Evolutionary conservation across 2,113 vertebrate species (phyloP), one percentile per base, ranked within the genome.

Genomic region (Butorides virescens): DNA sequence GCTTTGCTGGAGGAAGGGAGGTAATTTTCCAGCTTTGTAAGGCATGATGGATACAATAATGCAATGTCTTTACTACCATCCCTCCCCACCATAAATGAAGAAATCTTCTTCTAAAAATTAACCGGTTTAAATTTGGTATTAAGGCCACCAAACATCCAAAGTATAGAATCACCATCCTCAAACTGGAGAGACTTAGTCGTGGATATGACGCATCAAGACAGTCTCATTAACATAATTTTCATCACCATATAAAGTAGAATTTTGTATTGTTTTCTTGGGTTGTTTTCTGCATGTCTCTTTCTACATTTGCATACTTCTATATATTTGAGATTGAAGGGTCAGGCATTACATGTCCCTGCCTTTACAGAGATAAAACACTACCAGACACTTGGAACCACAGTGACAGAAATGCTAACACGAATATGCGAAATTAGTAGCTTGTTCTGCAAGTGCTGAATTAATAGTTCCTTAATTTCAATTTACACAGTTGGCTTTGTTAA

Each of bases 381-480:
- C 32, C 18, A 58, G 68, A 50, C 29, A 26, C 39, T 42, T 88
- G 74, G 29, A 86, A 70, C 32, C 30, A 47, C 47, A 65, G 18
- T 34, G 63, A 42, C 65, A 92, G 86, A 89, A 91, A 79, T 34
- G 15, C 11, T 90, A 90, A 86, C n/a, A 50, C 7, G 67, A 88
- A 72, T 73, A 63, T 4, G 26, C 79, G 58, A 88, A 72, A 92
- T 62, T n/a, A 86, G 74, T 50, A 59, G 15, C 42, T 90, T 86
- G 42, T 80, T 90, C 62, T 90, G 67, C 71, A 73, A 94, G 22
- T 36, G 29, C 74, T 86, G 55, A 92, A 83, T 82, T 93, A 76
- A 82, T 79, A 80, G 36, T 58, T 77, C 50, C 66, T 95, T 94
- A 84, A 75, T 87, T 92, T 85, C 83, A 89, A 42, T 92, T 87